These are phyloP conservation scores for Girardinichthys multiradiatus DNA, from an alignment of 2,113 vertebrate species.

Conservation along the genomic window DNA sequence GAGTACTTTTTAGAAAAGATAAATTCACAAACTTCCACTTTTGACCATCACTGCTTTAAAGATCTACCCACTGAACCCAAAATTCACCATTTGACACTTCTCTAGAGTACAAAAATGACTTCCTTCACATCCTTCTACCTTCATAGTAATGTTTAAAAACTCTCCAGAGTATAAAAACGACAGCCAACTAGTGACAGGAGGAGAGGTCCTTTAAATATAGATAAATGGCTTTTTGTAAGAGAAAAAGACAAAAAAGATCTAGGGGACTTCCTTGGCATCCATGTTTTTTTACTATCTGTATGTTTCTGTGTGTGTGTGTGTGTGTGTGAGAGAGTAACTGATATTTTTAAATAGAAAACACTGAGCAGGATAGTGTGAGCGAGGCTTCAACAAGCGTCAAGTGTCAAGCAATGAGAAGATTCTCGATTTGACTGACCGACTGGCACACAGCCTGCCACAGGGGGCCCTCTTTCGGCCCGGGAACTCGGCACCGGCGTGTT, in stretches of 20 bases:
- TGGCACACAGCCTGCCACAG: too few relatives aligned
- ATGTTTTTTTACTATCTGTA: conserved; percentile 1
- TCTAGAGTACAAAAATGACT: conserved; percentile 48
- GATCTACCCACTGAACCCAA: conserved; percentile 20
- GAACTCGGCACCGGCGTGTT: too few relatives aligned
- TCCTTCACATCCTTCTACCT: conserved; percentile 37
- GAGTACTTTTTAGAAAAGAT: conserved; percentile 34
- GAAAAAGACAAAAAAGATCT: not conserved
- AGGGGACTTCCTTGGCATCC: conserved; percentile 42
- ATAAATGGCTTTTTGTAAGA: conserved; percentile 52
- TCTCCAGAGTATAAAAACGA: conserved; percentile 44
- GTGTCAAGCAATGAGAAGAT: too few relatives aligned
- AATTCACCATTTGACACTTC: conserved; percentile 25
- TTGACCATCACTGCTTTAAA: conserved; percentile 19
- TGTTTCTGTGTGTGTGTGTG: conserved; percentile 1
- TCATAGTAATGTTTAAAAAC: conserved; percentile 10
- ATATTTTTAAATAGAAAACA: not conserved
- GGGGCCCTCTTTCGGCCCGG: too few relatives aligned
- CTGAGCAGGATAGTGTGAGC: too few relatives aligned
- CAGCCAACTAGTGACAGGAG: conserved; percentile 42
- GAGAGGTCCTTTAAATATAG: conserved; percentile 24
- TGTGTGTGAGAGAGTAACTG: conserved; percentile 21
- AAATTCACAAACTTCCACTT: conserved; percentile 42
- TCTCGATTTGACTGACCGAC: too few relatives aligned
- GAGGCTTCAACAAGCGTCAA: too few relatives aligned